Percentiles rank a stretch among this genome's conserved stretches.
Conservation (phyloP, 2,797 vertebrate genomes). For the Crax fasciolata region DNA sequence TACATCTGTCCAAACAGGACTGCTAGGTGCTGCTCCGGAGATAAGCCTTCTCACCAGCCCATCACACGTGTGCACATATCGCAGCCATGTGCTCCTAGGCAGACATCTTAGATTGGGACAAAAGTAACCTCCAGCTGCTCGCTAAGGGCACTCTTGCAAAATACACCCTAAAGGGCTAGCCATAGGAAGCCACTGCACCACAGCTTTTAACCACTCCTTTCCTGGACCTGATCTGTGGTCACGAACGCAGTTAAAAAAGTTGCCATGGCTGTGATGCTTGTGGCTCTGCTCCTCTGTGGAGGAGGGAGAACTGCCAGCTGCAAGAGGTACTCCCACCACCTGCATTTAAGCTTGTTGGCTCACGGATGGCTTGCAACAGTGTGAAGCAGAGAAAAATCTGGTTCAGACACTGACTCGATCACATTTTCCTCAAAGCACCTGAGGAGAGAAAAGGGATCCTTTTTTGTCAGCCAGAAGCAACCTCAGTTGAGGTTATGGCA, state of each 20-base stretch:
- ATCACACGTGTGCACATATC: neutral
- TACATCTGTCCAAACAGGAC: slow-evolving; percentile 5
- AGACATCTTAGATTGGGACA: neutral
- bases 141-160: neutral
- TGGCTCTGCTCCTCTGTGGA: neutral
- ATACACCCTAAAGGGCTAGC: neutral
- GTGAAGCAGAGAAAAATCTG: neutral
- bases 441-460: neutral
- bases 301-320: neutral
- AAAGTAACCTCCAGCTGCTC: neutral
- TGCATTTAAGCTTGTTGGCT: neutral
- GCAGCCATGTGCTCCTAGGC: neutral
- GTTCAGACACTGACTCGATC: neutral
- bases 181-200: neutral
- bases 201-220: neutral
- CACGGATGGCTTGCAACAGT: neutral
- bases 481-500: neutral
- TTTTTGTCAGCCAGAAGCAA: neutral
- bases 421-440: neutral
- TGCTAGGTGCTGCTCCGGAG: neutral
- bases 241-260: neutral
- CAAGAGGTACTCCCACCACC: neutral
- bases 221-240: neutral
- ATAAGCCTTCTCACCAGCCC: neutral
- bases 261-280: neutral